Evolutionary conservation across 2,888 invertebrate species (phyloP), one percentile per base, ranked within the genome.

Genomic region (Teleiodes luculella): DNA sequence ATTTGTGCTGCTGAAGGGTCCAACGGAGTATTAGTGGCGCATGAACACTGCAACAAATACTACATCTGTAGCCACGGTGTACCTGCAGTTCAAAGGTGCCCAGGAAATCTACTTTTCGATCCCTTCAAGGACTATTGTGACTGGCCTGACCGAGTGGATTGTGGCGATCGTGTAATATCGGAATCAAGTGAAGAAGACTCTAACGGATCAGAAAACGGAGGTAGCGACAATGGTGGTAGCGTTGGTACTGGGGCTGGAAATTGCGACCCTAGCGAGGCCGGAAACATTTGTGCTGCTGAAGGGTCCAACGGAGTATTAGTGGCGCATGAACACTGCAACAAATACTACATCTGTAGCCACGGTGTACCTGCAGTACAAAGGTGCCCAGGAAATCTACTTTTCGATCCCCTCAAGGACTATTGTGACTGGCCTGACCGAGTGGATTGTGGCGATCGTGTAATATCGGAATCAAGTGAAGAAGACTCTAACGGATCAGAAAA

Each of bases 351-450:
- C n/a, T 81, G 80, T 31, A 31, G 14, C 10, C n/a, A 65, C 24
- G 70, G 76, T 7, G n/a, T 39, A 10, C 72, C 76, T 2, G 59
- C 76, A 0, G 48, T 65, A 0, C 2, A 64, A 5, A 43, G 3
- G 4, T 80, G 80, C 39, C 63, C 66, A 1, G 53, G 49, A 2
- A 55, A 52, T 14, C 65, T 77, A 7, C 51, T 72, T 6, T 80
- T 65, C 57, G 73, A 78, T 53, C 67, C 71, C 0, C 20, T 52
- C 0, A 62, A 31, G 0, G 58, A 72, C 45, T 54, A 55, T 24
- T 81, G 80, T 53, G 79, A 79, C 47, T 78, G 74, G 74, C 67
- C 76, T 0, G 33, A 60, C 1, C 65, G 69, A 43, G 78, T 80
- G 1, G 56, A 68, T 0, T 81, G 81, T 52, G 70, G 68, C 0